Conservation (phyloP, 2,888 invertebrate species). For the Cosmorhoe ocellata region DNA sequence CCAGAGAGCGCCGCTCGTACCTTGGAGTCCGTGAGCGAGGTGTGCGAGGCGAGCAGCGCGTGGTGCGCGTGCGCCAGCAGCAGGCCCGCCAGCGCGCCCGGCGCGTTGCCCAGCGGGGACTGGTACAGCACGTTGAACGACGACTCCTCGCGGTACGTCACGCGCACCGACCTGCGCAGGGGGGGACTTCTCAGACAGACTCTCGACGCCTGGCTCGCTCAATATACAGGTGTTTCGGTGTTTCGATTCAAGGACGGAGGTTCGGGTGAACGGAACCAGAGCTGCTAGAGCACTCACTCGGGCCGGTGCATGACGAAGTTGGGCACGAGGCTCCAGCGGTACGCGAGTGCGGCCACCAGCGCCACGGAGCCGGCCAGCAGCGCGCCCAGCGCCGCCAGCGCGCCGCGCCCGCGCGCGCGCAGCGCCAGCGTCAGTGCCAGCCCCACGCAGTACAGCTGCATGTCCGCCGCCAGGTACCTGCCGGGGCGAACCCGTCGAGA, state of each 20-base stretch:
- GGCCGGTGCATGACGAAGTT: slow-evolving; percentile 68
- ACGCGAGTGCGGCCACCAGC: slow-evolving; percentile 52
- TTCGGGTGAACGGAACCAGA: too few species aligned
- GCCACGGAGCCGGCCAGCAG: slow-evolving; percentile 47
- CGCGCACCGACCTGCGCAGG: slow-evolving; percentile 54
- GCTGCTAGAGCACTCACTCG: slow-evolving; percentile 47
- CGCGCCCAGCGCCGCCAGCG: slow-evolving; percentile 48
- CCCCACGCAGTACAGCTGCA: slow-evolving; percentile 67
- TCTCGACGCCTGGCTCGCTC: too few species aligned
- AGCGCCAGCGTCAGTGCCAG: slow-evolving; percentile 59
- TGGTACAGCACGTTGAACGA: slow-evolving; percentile 75
- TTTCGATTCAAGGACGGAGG: too few species aligned
- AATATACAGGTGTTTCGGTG: too few species aligned
- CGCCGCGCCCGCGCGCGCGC: slow-evolving; percentile 52
- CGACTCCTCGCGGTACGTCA: slow-evolving; percentile 53
- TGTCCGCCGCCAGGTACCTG: slow-evolving; percentile 76
- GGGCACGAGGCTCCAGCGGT: slow-evolving; percentile 62
- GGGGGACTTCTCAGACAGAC: too few species aligned
- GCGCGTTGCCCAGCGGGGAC: slow-evolving; percentile 71
- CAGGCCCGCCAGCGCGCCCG: slow-evolving; percentile 67
- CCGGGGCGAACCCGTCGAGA: too few species aligned
- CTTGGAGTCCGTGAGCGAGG: slow-evolving; percentile 46
- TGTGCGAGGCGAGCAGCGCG: slow-evolving; percentile 32
- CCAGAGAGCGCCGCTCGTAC: too few species aligned
- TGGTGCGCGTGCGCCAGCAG: slow-evolving; percentile 66